Evolutionary conservation across 1,140 invertebrate species (phyloP), one percentile per base, ranked within the genome.

Genomic region (Probaryconus sp.): DNA sequence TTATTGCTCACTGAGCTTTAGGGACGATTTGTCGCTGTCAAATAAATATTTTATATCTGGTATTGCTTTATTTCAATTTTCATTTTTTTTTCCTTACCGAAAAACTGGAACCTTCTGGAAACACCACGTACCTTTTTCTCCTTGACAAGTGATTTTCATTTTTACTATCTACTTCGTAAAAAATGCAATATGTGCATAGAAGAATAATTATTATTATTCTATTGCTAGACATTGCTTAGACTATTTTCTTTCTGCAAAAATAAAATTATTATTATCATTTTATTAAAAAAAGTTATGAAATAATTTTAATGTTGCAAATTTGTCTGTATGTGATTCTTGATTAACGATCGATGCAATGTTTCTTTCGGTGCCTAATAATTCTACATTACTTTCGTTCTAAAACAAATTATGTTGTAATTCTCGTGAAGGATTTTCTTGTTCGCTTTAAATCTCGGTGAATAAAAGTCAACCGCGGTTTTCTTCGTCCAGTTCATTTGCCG

Each of bases 91-190:
- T n/a, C 89, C 91, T 92, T 68, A 94, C 93, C 87, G 86, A 94
- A 85, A 93, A 92, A 81, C 90, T 92, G 3, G 92, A 91, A 42
- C 93, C 93, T 87, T 94, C 93, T 1, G 93, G 92, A 85, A 94
- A 95, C 63, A 93, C 89, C 35, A 95, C 87, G 87, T 94, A 94
- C 63, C 93, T 89, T 78, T 91, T 92, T 73, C 88, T 90, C 56
- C 93, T 89, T 1, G 91, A 75, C 20, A 84, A 61, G 1, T 38
- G 17, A 28, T 24, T 38, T 21, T 69, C 68, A 33, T 20, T 28
- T 14, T 38, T 10, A 11, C 68, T 56, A 10, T 80, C 56, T 3
- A 77, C 73, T 6, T 64, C 45, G 37, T 24, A 37, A 7, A 65
- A 37, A 30, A 69, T 56, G 16, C 71, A 63, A 43, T 50, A 69